These are phyloP conservation scores for Oncorhynchus mykiss DNA, from an alignment of 2,113 vertebrate genomes.

Conservation along the genomic window DNA sequence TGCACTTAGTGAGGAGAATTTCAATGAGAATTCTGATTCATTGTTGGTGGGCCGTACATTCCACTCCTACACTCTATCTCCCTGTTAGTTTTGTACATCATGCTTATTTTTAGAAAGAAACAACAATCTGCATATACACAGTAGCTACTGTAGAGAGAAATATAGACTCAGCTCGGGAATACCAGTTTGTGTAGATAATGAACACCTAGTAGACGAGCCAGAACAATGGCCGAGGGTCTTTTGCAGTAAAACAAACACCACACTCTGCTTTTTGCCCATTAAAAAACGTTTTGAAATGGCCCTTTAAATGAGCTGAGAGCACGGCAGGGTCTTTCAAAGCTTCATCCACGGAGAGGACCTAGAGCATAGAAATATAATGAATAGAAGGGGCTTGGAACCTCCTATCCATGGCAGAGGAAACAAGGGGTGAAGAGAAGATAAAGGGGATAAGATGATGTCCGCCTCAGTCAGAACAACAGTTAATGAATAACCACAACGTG, in stretches of 20 bases:
- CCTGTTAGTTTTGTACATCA: no score
- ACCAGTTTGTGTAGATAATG: conserved; percentile 7
- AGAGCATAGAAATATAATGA: conserved; percentile 1
- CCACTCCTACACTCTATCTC: no score
- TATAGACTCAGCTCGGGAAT: not conserved
- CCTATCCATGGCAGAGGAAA: no score
- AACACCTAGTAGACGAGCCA: not conserved
- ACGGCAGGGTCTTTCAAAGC: not conserved
- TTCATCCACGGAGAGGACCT: conserved; percentile 21
- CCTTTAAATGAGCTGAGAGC: not conserved
- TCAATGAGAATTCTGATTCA: no score
- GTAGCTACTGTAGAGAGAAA: no score
- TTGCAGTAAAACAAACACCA: conserved; percentile 4
- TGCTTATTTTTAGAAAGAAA: no score
- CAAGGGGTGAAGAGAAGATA: no score
- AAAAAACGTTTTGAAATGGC: no score
- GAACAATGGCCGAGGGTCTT: not conserved
- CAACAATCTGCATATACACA: no score
- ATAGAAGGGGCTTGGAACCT: not conserved
- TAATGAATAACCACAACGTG: conserved; percentile 40
- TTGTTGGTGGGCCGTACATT: no score
- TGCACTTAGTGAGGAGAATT: no score
- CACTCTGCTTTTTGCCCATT: not conserved
- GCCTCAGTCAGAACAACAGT: conserved; percentile 17
- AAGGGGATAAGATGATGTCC: conserved; percentile 5